These are phyloP conservation scores for Scomber scombrus DNA, from an alignment of 2,113 vertebrate genomes.

Conservation along the genomic window DNA sequence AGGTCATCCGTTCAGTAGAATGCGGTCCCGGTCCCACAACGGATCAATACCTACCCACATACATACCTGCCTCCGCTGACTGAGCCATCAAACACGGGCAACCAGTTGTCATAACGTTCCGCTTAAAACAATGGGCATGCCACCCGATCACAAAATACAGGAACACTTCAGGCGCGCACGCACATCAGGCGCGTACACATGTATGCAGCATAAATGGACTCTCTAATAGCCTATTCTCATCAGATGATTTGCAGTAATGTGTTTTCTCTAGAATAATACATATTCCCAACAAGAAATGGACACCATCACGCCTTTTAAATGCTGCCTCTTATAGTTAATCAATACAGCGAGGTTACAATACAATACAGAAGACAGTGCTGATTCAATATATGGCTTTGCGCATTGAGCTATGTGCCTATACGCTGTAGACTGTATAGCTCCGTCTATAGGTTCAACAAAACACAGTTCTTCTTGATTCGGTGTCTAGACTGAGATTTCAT, in stretches of 20 bases:
- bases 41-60: constrained; percentile 74
- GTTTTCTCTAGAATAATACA: neutral
- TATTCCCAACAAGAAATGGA: neutral
- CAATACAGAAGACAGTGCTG: constrained; percentile 33
- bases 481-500: constrained; percentile 25
- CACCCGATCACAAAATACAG: constrained; percentile 13
- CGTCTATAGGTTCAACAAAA: neutral
- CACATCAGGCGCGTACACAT: neutral
- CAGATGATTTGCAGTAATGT: neutral
- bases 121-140: constrained; percentile 57
- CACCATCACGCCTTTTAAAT: neutral
- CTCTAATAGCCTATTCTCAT: neutral
- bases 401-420: constrained; percentile 46
- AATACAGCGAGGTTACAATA: neutral
- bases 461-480: neutral
- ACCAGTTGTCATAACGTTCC: constrained; percentile 52
- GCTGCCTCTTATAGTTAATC: neutral
- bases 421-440: neutral
- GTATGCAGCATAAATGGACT: constrained; percentile 5
- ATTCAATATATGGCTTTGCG: constrained; percentile 67
- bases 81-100: constrained; percentile 27
- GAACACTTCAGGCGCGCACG: constrained; percentile 31
- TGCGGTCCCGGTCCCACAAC: constrained; percentile 66
- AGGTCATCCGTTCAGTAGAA: constrained; percentile 72
- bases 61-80: constrained; percentile 39